phyloP scores from a whole-genome alignment of 2,888 invertebrate genomes.

The Chrysolina oricalcia region DNA sequence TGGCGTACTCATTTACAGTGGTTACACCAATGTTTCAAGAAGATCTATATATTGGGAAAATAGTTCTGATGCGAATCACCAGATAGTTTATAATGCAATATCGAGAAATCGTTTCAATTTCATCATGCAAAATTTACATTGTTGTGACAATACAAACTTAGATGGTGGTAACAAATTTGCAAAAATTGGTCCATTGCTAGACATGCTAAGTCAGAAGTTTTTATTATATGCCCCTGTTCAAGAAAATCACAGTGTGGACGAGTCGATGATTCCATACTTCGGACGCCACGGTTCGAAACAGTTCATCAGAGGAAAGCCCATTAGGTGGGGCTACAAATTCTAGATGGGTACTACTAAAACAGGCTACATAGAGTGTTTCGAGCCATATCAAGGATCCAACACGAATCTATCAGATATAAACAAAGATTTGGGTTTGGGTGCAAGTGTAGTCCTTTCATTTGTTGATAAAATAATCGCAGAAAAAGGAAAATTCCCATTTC shows the following conservation, averaged over 20 bases:
- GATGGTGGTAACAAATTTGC: slow-evolving; percentile 42
- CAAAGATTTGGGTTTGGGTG: slow-evolving; percentile 50
- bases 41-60: neutral
- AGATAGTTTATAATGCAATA: slow-evolving; percentile 50
- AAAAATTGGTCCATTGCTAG: slow-evolving; percentile 57
- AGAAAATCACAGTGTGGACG: slow-evolving; percentile 63
- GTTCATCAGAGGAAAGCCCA: slow-evolving; percentile 52
- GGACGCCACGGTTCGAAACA: slow-evolving; percentile 62
- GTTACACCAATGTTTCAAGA: neutral
- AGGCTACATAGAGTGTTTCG: slow-evolving; percentile 59
- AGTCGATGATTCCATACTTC: slow-evolving; percentile 66
- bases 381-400: slow-evolving; percentile 59
- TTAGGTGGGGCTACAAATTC: slow-evolving; percentile 54
- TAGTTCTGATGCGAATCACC: neutral
- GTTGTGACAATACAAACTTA: slow-evolving; percentile 1
- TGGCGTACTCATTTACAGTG: neutral
- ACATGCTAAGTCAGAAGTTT: slow-evolving; percentile 55
- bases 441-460: no score
- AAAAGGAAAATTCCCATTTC: slow-evolving; percentile 22
- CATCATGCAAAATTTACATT: no score
- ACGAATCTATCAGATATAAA: slow-evolving; percentile 42
- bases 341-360: slow-evolving; percentile 58
- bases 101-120: slow-evolving; percentile 60
- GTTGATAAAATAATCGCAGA: no score
- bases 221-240: slow-evolving; percentile 55